phyloP scores from a whole-genome alignment of 2,888 invertebrate species.

The Melanchra persicariae region DNA sequence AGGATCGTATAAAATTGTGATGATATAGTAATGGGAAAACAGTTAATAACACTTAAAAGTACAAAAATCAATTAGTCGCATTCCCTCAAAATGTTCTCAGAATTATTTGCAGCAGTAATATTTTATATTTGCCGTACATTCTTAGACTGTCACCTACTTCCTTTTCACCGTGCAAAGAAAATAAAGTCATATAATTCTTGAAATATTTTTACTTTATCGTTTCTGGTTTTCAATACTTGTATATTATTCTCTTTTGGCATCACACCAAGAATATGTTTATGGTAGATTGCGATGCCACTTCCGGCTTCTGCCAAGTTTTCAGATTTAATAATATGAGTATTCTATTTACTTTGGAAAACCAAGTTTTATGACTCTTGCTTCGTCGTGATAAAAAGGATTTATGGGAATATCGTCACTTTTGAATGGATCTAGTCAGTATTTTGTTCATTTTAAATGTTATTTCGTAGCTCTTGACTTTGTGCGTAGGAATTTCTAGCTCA shows the following conservation, averaged over 20 bases:
- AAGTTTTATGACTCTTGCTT: slow-evolving; percentile 15
- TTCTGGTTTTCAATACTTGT: slow-evolving; percentile 4
- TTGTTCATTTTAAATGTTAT: too few relatives aligned
- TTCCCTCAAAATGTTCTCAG: slow-evolving; percentile 8
- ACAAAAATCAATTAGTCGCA: slow-evolving; percentile 40
- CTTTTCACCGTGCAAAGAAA: slow-evolving; percentile 40
- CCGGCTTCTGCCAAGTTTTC: slow-evolving; percentile 41
- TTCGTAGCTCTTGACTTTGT: too few relatives aligned
- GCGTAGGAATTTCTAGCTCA: too few relatives aligned
- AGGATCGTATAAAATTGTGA: background rate
- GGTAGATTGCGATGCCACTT: slow-evolving; percentile 22
- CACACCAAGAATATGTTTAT: slow-evolving; percentile 34
- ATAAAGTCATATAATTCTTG: slow-evolving; percentile 14
- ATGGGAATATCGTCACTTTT: background rate
- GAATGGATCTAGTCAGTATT: too few relatives aligned
- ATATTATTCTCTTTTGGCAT: slow-evolving; percentile 34
- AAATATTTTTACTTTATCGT: background rate
- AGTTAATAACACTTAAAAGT: background rate
- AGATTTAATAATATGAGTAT: slow-evolving; percentile 32
- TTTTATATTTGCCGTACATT: slow-evolving; percentile 12
- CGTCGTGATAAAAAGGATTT: background rate
- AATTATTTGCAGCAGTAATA: slow-evolving; percentile 29
- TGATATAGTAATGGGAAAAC: background rate
- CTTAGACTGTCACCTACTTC: slow-evolving; percentile 28
- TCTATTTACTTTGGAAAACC: slow-evolving; percentile 8